These are phyloP conservation scores for Cichladusa arquata DNA, from an alignment of 2,113 vertebrate species.

Conservation along the genomic window DNA sequence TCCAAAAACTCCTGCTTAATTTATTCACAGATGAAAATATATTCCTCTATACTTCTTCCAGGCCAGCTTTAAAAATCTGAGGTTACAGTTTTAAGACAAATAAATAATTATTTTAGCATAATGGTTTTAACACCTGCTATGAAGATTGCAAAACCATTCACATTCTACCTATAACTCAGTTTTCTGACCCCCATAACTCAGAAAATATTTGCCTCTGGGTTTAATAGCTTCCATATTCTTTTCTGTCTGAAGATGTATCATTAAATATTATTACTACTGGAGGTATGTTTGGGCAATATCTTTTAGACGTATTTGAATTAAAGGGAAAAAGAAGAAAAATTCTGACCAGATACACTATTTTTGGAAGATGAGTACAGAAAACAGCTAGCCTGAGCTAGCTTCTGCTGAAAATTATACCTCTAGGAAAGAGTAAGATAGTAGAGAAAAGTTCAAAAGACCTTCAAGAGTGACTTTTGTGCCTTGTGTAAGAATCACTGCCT, in stretches of 20 bases:
- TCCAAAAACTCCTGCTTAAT: background rate
- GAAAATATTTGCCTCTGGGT: conserved; percentile 49
- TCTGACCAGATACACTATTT: background rate
- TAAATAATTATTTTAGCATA: conserved; percentile 48
- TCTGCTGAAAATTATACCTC: background rate
- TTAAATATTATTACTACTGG: conserved; percentile 51
- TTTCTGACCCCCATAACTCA: conserved; percentile 29
- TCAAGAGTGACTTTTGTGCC: background rate
- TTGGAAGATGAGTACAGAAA: background rate
- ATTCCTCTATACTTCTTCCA: background rate
- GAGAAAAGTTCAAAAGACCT: background rate
- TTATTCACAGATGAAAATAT: background rate
- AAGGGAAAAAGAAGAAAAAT: background rate
- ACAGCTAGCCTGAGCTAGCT: background rate
- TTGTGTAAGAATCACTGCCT: background rate
- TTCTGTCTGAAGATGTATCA: background rate
- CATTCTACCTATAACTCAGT: conserved; percentile 23
- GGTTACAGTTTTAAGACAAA: conserved; percentile 32
- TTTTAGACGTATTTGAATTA: background rate
- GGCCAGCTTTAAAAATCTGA: conserved; percentile 10
- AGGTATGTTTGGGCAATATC: conserved; percentile 7
- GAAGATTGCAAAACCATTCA: conserved; percentile 44
- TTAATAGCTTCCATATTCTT: conserved; percentile 45
- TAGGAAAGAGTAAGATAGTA: background rate
- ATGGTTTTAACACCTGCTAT: conserved; percentile 25